phyloP scores from a whole-genome alignment of 2,797 vertebrate genomes.

The Aplochiton taeniatus region DNA sequence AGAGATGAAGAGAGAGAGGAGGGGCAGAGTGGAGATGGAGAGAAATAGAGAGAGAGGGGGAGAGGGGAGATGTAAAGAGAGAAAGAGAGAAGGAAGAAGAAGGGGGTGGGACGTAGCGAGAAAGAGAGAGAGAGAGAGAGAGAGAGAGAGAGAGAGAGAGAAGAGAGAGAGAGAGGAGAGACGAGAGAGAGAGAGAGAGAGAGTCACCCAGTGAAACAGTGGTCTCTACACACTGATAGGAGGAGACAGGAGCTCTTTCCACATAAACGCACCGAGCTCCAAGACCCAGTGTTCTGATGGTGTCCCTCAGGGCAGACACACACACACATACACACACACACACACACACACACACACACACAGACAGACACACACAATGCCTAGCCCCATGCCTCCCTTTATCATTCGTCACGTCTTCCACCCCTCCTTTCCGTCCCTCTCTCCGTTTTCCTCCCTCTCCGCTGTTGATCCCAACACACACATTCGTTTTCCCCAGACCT shows the following conservation, averaged over 20 bases:
- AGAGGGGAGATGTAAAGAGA: background rate
- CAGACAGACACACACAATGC: slow-evolving; percentile 4
- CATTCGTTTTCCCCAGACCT: background rate
- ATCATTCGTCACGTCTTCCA: slow-evolving; percentile 7
- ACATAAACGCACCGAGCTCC: slow-evolving; percentile 4
- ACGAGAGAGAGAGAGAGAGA: slow-evolving; percentile 11
- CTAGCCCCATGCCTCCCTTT: slow-evolving; percentile 55
- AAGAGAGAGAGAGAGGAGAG: slow-evolving; percentile 9
- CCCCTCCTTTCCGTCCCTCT: background rate
- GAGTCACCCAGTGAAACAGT: slow-evolving; percentile 11
- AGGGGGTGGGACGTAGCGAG: background rate
- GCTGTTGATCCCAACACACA: background rate
- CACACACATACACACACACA: slow-evolving; percentile 13
- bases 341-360: slow-evolving; percentile 56
- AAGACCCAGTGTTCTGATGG: background rate
- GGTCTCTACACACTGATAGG: background rate
- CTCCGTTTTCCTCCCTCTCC: background rate
- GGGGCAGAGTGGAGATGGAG: background rate
- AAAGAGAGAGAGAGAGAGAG: background rate
- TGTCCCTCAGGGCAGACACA: background rate
- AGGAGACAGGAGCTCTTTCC: slow-evolving; percentile 4
- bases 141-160: background rate
- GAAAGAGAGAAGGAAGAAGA: background rate
- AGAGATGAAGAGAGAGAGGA: slow-evolving; percentile 9
- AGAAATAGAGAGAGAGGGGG: slow-evolving; percentile 12